Evolutionary conservation across 2,888 invertebrate species (phyloP).

Genomic region (Pedicia rivosa): DNA sequence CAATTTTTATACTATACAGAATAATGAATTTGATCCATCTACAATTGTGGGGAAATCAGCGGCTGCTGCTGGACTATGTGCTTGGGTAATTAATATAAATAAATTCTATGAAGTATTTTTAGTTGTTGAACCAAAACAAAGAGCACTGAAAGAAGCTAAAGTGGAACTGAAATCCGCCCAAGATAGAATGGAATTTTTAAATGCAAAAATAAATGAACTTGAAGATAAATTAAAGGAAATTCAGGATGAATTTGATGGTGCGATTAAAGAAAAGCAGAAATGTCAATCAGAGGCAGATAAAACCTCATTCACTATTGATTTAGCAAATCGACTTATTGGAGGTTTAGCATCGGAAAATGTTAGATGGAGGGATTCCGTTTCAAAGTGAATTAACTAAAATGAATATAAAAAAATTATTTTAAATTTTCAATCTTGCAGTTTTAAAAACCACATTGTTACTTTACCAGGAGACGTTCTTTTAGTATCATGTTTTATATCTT

Average conservation of each 20-base stretch:
- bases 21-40: slow-evolving; percentile 70
- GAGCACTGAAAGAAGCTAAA: slow-evolving; percentile 76
- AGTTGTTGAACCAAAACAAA: slow-evolving; percentile 81
- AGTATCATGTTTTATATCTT: slow-evolving; percentile 85
- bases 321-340: slow-evolving; percentile 83
- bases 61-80: slow-evolving; percentile 87
- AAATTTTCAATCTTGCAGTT: no score
- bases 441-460: slow-evolving; percentile 54
- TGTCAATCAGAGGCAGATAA: slow-evolving; percentile 88
- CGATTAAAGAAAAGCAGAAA: slow-evolving; percentile 70
- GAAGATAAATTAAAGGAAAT: slow-evolving; percentile 66
- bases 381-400: slow-evolving; percentile 24
- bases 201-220: slow-evolving; percentile 46
- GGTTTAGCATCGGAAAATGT: slow-evolving; percentile 86
- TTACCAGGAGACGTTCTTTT: slow-evolving; percentile 81
- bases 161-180: slow-evolving; percentile 68
- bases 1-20: slow-evolving; percentile 12
- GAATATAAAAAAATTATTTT: no score
- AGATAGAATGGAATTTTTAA: slow-evolving; percentile 60
- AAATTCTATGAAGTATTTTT: slow-evolving; percentile 80
- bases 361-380: slow-evolving; percentile 58
- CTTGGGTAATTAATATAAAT: slow-evolving; percentile 89
- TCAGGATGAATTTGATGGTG: slow-evolving; percentile 71
- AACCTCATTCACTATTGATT: slow-evolving; percentile 73
- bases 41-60: slow-evolving; percentile 71